These are phyloP conservation scores for Calidris pugnax DNA, from an alignment of 2,113 vertebrate species.

Conservation along the genomic window DNA sequence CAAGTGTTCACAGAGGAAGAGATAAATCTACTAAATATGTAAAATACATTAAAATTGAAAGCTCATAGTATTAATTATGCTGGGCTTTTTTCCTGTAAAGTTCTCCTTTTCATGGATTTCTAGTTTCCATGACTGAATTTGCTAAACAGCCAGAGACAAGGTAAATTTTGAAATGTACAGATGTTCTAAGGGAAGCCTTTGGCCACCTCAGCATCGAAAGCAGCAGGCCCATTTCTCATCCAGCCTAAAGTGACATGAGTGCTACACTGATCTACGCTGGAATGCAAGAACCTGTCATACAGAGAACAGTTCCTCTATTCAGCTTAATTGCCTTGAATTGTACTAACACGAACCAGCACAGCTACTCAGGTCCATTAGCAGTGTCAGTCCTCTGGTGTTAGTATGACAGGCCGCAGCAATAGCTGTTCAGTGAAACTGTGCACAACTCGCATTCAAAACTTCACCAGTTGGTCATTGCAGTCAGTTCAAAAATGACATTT, in stretches of 20 bases:
- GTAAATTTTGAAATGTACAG: neutral
- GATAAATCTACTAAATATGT: neutral
- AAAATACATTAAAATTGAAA: neutral
- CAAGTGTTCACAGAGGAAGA: neutral
- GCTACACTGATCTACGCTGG: fast-evolving
- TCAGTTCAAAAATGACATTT: neutral
- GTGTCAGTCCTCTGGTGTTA: neutral
- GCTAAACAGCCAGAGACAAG: neutral
- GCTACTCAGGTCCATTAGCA: neutral
- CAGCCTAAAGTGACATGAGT: neutral
- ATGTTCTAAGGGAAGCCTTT: neutral
- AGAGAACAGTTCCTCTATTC: neutral
- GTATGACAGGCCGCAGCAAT: neutral
- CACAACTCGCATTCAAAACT: neutral
- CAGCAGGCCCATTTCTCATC: neutral
- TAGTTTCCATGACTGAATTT: neutral
- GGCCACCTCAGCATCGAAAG: neutral
- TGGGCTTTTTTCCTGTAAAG: neutral
- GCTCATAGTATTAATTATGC: neutral
- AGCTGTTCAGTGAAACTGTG: neutral
- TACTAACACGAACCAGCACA: neutral
- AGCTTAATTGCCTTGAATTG: neutral
- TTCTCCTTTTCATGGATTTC: neutral
- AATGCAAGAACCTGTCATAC: neutral
- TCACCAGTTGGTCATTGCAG: neutral